A percentile compares a stretch with the other conserved stretches of the same genome.
Conservation (phyloP, 1,140 invertebrate genomes). For the Drosophila ogumai region DNA sequence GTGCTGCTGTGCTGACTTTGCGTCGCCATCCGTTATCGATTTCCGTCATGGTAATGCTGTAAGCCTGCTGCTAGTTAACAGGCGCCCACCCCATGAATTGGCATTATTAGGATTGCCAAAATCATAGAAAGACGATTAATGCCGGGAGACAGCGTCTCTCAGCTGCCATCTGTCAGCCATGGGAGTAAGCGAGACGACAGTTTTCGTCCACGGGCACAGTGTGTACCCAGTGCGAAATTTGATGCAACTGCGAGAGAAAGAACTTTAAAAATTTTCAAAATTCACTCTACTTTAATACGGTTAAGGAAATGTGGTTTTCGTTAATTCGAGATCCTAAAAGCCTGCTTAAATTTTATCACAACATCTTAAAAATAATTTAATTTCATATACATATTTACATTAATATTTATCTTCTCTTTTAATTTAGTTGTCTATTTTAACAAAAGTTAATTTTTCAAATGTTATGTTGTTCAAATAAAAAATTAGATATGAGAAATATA, state of each 20-base stretch:
- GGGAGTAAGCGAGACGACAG: constrained; percentile 50
- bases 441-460: too few species aligned
- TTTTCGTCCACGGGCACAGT: not conserved
- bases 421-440: not conserved
- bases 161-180: not conserved
- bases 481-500: too few species aligned
- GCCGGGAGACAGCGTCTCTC: constrained; percentile 28
- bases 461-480: too few species aligned
- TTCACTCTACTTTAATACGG: not conserved
- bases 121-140: constrained; percentile 83
- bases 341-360: not conserved
- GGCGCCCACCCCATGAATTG: constrained; percentile 80
- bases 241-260: not conserved
- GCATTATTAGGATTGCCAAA: constrained; percentile 83
- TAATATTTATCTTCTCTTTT: not conserved
- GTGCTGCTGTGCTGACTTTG: constrained; percentile 6
- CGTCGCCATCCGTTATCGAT: constrained; percentile 50
- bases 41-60: constrained; percentile 70
- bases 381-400: too few species aligned
- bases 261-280: not conserved
- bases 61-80: constrained; percentile 75
- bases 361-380: not conserved
- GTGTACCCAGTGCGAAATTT: constrained; percentile 41
- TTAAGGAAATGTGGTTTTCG: not conserved
- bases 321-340: not conserved